Evolutionary conservation across 2,113 vertebrate species (phyloP).

Genomic region (Grammomys dolichurus): DNA sequence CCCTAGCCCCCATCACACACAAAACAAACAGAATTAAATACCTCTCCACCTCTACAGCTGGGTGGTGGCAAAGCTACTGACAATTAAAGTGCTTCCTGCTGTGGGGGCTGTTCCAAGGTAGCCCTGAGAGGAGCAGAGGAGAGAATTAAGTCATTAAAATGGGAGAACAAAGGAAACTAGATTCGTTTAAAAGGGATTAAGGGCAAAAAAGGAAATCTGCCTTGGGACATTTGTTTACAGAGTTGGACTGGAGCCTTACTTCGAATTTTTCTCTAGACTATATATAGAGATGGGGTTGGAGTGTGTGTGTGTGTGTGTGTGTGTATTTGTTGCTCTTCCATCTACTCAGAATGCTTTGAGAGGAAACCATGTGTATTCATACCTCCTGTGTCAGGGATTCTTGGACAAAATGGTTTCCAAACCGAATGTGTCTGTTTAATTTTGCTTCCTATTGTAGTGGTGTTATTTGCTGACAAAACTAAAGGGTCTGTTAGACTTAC

Average conservation of each 20-base stretch:
- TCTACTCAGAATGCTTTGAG: background rate
- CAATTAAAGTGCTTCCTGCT: constrained; percentile 87
- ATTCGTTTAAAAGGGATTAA: constrained; percentile 81
- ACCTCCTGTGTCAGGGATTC: background rate
- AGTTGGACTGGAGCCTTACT: background rate
- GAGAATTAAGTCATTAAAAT: constrained; percentile 87
- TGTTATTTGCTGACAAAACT: background rate
- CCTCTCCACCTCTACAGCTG: constrained; percentile 79
- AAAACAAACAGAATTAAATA: constrained; percentile 84
- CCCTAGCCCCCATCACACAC: background rate
- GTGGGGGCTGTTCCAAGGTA: constrained; percentile 81
- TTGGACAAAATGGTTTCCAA: background rate
- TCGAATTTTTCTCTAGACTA: background rate
- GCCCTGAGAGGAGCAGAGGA: constrained; percentile 72
- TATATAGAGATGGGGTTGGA: background rate
- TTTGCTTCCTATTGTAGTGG: background rate
- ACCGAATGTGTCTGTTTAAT: background rate
- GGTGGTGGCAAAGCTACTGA: constrained; percentile 80
- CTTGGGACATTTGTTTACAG: constrained; percentile 24
- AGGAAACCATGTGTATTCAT: background rate
- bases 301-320: background rate
- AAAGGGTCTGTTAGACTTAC: background rate
- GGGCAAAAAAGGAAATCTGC: constrained; percentile 75
- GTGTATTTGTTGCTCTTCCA: background rate
- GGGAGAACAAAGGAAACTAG: constrained; percentile 83